phyloP scores from a whole-genome alignment of 2,113 vertebrate genomes.

The Ranitomeya imitator region DNA sequence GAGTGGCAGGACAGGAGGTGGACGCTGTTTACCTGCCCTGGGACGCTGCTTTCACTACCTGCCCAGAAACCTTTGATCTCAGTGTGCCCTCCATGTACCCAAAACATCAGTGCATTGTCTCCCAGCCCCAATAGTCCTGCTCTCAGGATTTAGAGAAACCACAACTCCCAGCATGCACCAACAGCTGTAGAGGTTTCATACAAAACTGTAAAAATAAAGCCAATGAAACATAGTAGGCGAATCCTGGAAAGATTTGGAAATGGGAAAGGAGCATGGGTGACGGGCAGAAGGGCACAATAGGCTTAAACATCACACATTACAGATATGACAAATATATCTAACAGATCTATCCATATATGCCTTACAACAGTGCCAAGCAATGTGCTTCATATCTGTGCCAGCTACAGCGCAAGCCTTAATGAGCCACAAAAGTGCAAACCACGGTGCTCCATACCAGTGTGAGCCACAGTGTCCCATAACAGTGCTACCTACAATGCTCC shows the following conservation, averaged over 20 bases:
- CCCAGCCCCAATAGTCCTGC: neutral
- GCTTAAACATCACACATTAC: no score
- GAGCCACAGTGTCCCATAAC: no score
- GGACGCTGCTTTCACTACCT: conserved; percentile 3
- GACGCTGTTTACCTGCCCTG: neutral
- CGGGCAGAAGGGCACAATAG: no score
- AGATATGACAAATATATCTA: no score
- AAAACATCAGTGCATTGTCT: neutral
- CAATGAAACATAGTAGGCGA: no score
- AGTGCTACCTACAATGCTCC: no score
- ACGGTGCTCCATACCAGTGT: neutral
- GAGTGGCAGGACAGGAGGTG: neutral
- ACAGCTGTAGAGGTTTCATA: neutral
- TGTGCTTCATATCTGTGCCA: no score
- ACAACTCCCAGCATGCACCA: neutral
- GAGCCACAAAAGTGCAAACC: neutral
- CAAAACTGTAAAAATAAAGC: neutral
- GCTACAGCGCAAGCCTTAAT: no score
- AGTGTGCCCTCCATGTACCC: neutral
- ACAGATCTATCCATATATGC: no score
- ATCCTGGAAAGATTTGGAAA: no score
- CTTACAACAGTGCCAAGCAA: no score
- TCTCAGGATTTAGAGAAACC: neutral
- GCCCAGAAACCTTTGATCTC: neutral
- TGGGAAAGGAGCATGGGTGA: no score